phyloP scores from a whole-genome alignment of 2,888 invertebrate genomes.

The Eilema griseolum region DNA sequence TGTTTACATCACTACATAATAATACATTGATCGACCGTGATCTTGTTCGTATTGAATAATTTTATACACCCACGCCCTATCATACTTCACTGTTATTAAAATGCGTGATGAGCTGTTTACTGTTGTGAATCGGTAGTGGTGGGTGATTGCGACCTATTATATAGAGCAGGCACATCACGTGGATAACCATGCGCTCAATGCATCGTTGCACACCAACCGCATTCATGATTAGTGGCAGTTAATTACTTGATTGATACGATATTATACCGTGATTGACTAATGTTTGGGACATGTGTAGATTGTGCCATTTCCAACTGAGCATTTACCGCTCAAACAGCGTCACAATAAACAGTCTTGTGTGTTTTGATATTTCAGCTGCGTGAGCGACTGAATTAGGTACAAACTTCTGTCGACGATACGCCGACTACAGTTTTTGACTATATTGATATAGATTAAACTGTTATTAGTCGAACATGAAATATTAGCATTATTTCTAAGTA shows the following conservation, averaged over 20 bases:
- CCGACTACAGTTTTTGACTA: neutral
- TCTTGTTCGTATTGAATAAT: conserved; percentile 37
- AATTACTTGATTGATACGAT: conserved; percentile 55
- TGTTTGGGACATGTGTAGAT: conserved; percentile 38
- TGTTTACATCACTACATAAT: conserved; percentile 37
- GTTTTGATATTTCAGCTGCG: neutral
- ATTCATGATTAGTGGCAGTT: conserved; percentile 52
- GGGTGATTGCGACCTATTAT: conserved; percentile 34
- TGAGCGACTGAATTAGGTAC: neutral
- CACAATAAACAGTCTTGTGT: neutral
- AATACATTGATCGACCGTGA: conserved; percentile 31
- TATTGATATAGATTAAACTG: neutral
- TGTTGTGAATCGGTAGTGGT: conserved; percentile 34
- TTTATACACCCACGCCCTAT: conserved; percentile 38
- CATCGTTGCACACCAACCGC: conserved; percentile 55
- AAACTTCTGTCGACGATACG: neutral
- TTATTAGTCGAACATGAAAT: too few species aligned
- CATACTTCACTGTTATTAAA: conserved; percentile 34
- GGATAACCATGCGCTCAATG: conserved; percentile 53
- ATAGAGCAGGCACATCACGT: conserved; percentile 63
- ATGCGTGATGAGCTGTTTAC: conserved; percentile 31
- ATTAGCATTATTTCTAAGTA: too few species aligned
- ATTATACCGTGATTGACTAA: conserved; percentile 46
- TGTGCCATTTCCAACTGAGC: conserved; percentile 24
- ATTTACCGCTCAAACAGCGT: conserved; percentile 18